A percentile compares a stretch with the other conserved stretches of the same genome.
phyloP scores from a whole-genome alignment of 1,140 invertebrate species.

The Panagrolaimus sp. region DNA sequence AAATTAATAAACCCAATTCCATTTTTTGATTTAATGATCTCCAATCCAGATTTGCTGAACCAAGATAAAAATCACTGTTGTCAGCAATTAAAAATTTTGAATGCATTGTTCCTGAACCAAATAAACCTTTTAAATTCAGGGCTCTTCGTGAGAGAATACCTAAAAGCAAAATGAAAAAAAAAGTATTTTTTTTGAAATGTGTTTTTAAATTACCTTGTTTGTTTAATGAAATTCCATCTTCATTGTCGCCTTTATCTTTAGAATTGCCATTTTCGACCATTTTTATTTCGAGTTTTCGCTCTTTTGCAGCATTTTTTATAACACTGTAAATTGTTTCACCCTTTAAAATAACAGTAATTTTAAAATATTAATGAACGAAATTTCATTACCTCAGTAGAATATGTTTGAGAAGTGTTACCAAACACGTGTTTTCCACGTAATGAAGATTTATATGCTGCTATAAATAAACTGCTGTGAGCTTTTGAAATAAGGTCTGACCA shows the following conservation, averaged over 20 bases:
- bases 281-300: constrained; percentile 37
- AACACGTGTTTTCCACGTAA: constrained; percentile 52
- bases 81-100: constrained; percentile 87
- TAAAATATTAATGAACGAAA: background rate
- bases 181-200: too few species aligned
- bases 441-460: constrained; percentile 56
- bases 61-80: constrained; percentile 63
- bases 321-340: constrained; percentile 46
- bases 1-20: constrained; percentile 77
- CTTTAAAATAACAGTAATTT: constrained; percentile 30
- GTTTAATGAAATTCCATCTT: constrained; percentile 43
- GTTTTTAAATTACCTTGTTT: constrained; percentile 25
- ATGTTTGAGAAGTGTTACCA: background rate
- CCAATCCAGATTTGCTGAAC: constrained; percentile 73
- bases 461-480: constrained; percentile 41
- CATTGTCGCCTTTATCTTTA: constrained; percentile 57
- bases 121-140: constrained; percentile 74
- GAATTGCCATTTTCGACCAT: constrained; percentile 54
- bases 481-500: constrained; percentile 43
- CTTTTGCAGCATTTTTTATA: constrained; percentile 32
- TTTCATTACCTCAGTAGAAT: background rate
- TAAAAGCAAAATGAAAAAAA: constrained; percentile 24
- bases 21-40: constrained; percentile 90
- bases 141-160: constrained; percentile 69
- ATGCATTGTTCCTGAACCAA: constrained; percentile 81